Evolutionary conservation across 2,888 invertebrate species (phyloP), one percentile per base, ranked within the genome.

Genomic region (Brassicogethes aeneus): DNA sequence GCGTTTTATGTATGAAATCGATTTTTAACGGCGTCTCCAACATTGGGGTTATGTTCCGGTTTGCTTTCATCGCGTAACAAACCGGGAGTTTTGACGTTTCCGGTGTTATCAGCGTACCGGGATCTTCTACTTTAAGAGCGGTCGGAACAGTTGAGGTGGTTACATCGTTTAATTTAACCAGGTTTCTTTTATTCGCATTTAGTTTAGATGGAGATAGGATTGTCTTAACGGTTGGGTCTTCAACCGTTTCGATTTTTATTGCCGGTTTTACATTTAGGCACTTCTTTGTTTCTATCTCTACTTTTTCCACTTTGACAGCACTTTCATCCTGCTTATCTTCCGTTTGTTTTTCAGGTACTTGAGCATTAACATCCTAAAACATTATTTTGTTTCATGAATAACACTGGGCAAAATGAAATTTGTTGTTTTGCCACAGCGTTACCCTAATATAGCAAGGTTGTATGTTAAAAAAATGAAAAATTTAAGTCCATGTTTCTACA

Each of bases 1-100:
- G 64, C 7, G 63, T 64, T 50, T 59, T 60, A 7, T 63, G 63
- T 8, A 52, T 23, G 3, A 36, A 8, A 23, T 48, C 45, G 10
- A 36, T 33, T 38, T 54, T 54, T 17, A 48, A 29, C 3, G 55
- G 54, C 3, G 59, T 58, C 40, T 54, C 54, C 34, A 64, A 43
- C 31, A 55, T 38, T 1, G 59, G 55, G 7, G 44, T 53, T 15
- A 60, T 46, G 42, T 57, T 59, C 23, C 53, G 43, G 30, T 50
- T 55, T 2, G 53, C 49, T 14, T 45, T 47, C 12, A 51, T 43
- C 3, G 52, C 42, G 5, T 14, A 31, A 10, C 32, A 17, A 7
- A 15, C 5, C 3, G 17, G 5, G 32, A 7, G 37, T 34, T 48
- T 47, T 2, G 15, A 14, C 15, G 44, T 43, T 14, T 53, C 52